phyloP scores from a whole-genome alignment of 2,113 vertebrate genomes.

The Athene cunicularia region DNA sequence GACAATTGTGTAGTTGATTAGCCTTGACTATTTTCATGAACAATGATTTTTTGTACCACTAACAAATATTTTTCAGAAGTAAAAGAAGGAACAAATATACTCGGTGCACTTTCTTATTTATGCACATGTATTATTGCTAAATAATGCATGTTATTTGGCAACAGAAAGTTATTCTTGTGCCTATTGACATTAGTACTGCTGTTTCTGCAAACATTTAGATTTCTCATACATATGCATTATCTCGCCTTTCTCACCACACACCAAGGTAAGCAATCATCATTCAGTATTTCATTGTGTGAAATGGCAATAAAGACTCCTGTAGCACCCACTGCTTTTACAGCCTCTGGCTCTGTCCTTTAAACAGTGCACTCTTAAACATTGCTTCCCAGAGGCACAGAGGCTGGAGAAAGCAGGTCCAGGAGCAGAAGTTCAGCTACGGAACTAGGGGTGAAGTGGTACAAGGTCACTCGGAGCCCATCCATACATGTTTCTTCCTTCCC shows the following conservation, averaged over 20 bases:
- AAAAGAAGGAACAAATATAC: background rate
- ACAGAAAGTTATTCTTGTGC: constrained; percentile 27
- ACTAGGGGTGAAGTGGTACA: background rate
- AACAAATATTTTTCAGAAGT: constrained; percentile 5
- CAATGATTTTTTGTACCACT: background rate
- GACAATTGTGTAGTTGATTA: background rate
- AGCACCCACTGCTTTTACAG: background rate
- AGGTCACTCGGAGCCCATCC: background rate
- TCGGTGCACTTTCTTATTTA: constrained; percentile 1
- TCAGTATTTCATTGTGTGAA: constrained; percentile 23
- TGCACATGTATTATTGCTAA: constrained; percentile 18
- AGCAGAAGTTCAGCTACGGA: background rate
- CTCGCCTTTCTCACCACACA: background rate
- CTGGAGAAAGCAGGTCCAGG: background rate
- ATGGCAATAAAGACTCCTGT: background rate
- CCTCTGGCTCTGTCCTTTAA: background rate
- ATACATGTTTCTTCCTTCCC: constrained; percentile 49
- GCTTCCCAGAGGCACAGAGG: background rate
- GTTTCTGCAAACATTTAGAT: constrained; percentile 44
- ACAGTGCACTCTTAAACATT: background rate
- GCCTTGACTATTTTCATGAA: constrained; percentile 20
- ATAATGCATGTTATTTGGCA: constrained; percentile 45
- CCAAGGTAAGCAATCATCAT: constrained; percentile 31
- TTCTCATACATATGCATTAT: constrained; percentile 26
- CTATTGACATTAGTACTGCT: constrained; percentile 37